phyloP scores from a whole-genome alignment of 2,797 vertebrate genomes.

The Epinephelus awoara region DNA sequence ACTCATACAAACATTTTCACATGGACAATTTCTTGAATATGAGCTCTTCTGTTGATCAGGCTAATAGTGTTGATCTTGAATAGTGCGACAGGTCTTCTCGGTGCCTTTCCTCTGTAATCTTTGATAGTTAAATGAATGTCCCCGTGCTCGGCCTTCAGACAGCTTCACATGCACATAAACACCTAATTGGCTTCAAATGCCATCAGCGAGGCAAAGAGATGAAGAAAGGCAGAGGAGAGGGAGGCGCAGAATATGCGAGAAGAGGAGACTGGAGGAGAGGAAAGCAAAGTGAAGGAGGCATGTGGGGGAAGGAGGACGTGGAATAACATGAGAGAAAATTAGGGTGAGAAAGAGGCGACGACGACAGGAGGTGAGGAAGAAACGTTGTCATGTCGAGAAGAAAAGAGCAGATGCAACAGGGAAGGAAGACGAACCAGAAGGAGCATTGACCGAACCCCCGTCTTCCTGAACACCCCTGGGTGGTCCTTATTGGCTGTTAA shows the following conservation, averaged over 20 bases:
- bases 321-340: conserved; percentile 47
- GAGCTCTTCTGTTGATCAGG: conserved; percentile 43
- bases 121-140: conserved; percentile 51
- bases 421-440: conserved; percentile 21
- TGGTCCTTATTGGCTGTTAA: conserved; percentile 50
- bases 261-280: conserved; percentile 1
- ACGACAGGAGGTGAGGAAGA: conserved; percentile 35
- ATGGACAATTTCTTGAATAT: conserved; percentile 35
- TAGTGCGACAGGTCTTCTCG: conserved; percentile 42
- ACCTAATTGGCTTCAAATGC: conserved; percentile 76
- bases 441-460: conserved; percentile 41
- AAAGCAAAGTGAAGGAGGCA: conserved; percentile 5
- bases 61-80: conserved; percentile 67
- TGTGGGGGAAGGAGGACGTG: conserved; percentile 3
- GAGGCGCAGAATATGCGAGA: conserved; percentile 8
- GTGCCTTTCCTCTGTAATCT: conserved; percentile 43
- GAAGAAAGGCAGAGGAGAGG: conserved; percentile 12
- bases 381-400: conserved; percentile 12
- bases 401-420: conserved; percentile 34
- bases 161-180: conserved; percentile 46
- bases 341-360: conserved; percentile 28
- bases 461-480: conserved; percentile 52
- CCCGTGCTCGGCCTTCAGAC: conserved; percentile 32
- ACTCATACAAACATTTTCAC: conserved; percentile 32
- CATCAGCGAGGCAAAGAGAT: conserved; percentile 44